Evolutionary conservation across 2,113 vertebrate species (phyloP).

Genomic region (Indicator maculatus): DNA sequence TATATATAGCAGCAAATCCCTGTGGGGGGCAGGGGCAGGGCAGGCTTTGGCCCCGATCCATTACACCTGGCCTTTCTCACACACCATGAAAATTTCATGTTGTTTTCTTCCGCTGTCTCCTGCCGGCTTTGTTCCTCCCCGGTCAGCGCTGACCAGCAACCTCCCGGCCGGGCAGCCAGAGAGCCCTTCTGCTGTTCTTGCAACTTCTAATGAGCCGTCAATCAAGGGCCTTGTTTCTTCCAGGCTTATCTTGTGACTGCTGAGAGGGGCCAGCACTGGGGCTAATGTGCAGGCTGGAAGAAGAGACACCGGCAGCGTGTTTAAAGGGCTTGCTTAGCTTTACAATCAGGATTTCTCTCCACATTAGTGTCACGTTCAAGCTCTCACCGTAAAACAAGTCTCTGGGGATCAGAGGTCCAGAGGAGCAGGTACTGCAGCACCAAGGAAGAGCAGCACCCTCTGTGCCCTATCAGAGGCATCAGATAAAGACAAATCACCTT

Average conservation of each 20-base stretch:
- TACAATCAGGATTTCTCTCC: not conserved
- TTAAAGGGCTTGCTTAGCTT: slow-evolving; percentile 18
- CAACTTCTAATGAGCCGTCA: slow-evolving; percentile 70
- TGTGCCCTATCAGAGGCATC: slow-evolving; percentile 32
- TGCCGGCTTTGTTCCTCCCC: slow-evolving; percentile 72
- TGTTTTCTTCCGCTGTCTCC: slow-evolving; percentile 68
- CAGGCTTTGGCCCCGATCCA: slow-evolving; percentile 66
- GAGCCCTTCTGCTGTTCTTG: slow-evolving; percentile 53
- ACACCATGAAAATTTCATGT: slow-evolving; percentile 72
- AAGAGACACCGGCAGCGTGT: not conserved
- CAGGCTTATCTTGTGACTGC: slow-evolving; percentile 53
- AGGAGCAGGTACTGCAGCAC: not conserved
- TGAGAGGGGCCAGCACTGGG: slow-evolving; percentile 37
- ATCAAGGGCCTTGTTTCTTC: slow-evolving; percentile 63
- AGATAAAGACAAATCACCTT: slow-evolving; percentile 57
- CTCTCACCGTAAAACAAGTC: not conserved
- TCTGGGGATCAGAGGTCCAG: not conserved
- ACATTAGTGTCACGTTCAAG: not conserved
- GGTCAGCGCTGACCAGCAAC: slow-evolving; percentile 72
- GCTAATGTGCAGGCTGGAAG: slow-evolving; percentile 17
- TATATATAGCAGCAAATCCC: slow-evolving; percentile 61
- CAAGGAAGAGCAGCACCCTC: slow-evolving; percentile 28
- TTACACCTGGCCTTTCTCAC: slow-evolving; percentile 74
- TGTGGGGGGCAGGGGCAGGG: not conserved
- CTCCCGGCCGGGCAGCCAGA: slow-evolving; percentile 18